A percentile compares a stretch with the other conserved stretches of the same genome.
These are phyloP conservation scores for Enteromius treurensis DNA, from an alignment of 2,797 vertebrate genomes.

Conservation along the genomic window DNA sequence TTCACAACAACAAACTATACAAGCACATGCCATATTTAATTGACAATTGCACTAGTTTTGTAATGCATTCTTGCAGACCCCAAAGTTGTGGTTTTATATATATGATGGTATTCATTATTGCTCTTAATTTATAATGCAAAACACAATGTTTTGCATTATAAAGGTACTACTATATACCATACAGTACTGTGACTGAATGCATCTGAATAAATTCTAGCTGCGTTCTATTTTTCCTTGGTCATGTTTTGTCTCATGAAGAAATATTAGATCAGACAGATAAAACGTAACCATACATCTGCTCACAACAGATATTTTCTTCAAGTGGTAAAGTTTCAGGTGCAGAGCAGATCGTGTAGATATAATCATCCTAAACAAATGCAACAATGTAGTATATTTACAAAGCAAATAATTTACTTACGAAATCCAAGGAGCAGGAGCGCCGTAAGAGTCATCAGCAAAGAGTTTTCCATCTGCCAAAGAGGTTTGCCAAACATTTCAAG, in stretches of 20 bases:
- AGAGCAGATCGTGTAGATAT: not conserved
- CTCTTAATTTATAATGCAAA: not conserved
- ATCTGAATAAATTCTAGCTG: not conserved
- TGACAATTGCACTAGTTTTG: not conserved
- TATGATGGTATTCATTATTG: not conserved
- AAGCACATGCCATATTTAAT: not conserved
- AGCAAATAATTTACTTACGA: constrained; percentile 63
- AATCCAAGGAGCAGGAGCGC: constrained; percentile 47
- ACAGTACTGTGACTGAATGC: not conserved
- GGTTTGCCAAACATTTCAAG: constrained; percentile 14
- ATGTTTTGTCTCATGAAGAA: not conserved
- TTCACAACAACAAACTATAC: not conserved
- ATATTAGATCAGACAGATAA: not conserved
- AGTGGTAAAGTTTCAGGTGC: not conserved
- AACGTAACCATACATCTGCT: not conserved
- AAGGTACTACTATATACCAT: not conserved
- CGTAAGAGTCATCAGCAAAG: constrained; percentile 54
- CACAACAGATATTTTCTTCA: not conserved
- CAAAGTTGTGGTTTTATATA: not conserved
- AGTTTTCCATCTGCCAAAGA: constrained; percentile 65
- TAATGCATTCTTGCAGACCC: not conserved
- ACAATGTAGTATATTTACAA: not conserved
- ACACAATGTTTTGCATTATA: not conserved
- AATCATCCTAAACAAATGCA: not conserved
- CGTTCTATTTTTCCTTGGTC: not conserved